Evolutionary conservation across 2,797 vertebrate genomes (phyloP).

Genomic region (Semaprochilodus insignis): DNA sequence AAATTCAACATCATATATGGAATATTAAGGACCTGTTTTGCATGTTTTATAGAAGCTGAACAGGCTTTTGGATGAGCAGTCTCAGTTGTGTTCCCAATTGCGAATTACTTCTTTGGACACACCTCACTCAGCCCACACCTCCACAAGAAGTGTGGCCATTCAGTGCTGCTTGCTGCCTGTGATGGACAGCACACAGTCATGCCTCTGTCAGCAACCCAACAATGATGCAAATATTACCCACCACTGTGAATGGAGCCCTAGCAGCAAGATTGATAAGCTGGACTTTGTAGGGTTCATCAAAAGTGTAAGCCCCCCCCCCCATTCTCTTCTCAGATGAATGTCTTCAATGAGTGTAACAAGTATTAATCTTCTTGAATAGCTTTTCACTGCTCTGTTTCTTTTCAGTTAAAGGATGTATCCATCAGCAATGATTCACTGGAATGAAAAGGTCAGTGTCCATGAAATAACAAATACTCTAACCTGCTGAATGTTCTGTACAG

Average conservation of each 20-base stretch:
- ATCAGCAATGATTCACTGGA: slow-evolving; percentile 65
- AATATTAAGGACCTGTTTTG: neutral
- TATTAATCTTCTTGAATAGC: neutral
- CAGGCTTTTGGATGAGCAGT: slow-evolving; percentile 76
- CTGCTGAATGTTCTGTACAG: neutral
- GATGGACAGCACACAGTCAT: slow-evolving; percentile 18
- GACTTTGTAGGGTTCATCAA: slow-evolving; percentile 71
- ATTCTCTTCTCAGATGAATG: neutral
- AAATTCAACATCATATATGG: no score
- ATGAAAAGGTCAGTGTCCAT: slow-evolving; percentile 54
- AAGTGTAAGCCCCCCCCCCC: slow-evolving; percentile 62
- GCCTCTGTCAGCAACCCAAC: slow-evolving; percentile 23
- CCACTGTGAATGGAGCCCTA: slow-evolving; percentile 44
- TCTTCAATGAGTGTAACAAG: neutral
- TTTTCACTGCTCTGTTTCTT: slow-evolving; percentile 18
- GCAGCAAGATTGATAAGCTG: slow-evolving; percentile 65
- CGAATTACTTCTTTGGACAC: slow-evolving; percentile 55
- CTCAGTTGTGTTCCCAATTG: slow-evolving; percentile 74
- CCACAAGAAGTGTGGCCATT: slow-evolving; percentile 64
- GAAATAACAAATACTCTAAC: neutral
- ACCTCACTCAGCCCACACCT: slow-evolving; percentile 6
- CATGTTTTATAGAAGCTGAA: slow-evolving; percentile 71
- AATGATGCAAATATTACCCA: slow-evolving; percentile 36
- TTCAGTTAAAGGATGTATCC: slow-evolving; percentile 71
- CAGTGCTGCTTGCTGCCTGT: slow-evolving; percentile 65